Evolutionary conservation across 2,797 vertebrate species (phyloP).

Genomic region (Myotis myotis): DNA sequence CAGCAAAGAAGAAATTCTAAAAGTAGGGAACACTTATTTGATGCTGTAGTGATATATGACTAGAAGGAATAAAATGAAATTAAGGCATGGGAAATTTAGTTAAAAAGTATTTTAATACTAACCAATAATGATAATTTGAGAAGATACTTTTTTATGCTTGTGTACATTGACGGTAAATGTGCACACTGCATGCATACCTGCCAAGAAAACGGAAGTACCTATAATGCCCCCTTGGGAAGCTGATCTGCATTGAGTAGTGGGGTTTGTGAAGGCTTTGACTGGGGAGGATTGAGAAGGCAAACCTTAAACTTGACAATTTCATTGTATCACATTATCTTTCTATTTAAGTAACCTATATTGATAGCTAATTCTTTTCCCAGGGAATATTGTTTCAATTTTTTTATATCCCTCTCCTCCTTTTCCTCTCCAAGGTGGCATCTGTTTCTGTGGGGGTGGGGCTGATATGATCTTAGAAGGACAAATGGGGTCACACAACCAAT

Average conservation of each 20-base stretch:
- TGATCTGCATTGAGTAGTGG: background rate
- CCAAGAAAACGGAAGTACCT: background rate
- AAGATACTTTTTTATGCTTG: background rate
- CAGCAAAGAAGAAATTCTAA: background rate
- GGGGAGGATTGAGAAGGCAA: background rate
- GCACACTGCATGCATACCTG: background rate
- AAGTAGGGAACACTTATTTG: background rate
- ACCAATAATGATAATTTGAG: background rate
- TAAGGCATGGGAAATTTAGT: background rate
- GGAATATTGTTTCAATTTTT: background rate
- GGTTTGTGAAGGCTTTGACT: background rate
- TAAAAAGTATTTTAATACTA: conserved; percentile 12
- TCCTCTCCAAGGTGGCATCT: background rate
- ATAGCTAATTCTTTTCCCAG: background rate
- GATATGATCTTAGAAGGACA: background rate
- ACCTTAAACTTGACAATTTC: background rate
- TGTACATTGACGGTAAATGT: background rate
- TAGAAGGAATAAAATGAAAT: conserved; percentile 23
- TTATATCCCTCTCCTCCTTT: background rate
- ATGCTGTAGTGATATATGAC: background rate
- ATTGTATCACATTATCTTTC: background rate
- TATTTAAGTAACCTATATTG: background rate
- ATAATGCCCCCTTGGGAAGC: background rate
- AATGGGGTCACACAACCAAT: background rate
- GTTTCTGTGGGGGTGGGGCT: background rate